These are phyloP conservation scores for Caenorhabditis angaria DNA, from an alignment of 2,888 invertebrate genomes.

Conservation along the genomic window DNA sequence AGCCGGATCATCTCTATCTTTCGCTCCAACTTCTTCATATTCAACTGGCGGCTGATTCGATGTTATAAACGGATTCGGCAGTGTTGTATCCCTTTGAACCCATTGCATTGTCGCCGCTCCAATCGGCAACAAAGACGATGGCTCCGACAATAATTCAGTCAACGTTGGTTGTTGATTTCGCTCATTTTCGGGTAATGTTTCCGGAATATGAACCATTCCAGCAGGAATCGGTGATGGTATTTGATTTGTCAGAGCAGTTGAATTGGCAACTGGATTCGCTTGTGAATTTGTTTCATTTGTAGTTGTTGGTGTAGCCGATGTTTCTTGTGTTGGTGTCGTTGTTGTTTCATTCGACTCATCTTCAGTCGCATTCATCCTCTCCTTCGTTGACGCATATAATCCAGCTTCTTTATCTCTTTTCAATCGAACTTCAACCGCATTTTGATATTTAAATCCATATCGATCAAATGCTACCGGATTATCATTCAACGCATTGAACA, in stretches of 20 bases:
- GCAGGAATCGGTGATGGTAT: slow-evolving; percentile 35
- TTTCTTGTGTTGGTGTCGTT: not conserved
- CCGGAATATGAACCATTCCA: slow-evolving; percentile 41
- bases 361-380: not conserved
- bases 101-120: slow-evolving; percentile 23
- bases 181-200: slow-evolving; percentile 37
- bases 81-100: slow-evolving; percentile 23
- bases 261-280: not conserved
- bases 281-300: slow-evolving; percentile 7
- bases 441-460: slow-evolving; percentile 38
- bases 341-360: not conserved
- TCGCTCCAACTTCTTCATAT: slow-evolving; percentile 21
- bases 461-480: slow-evolving; percentile 33
- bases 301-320: not conserved
- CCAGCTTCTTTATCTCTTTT: not conserved
- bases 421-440: slow-evolving; percentile 15
- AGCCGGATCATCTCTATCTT: slow-evolving; percentile 48
- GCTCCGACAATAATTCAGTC: slow-evolving; percentile 20
- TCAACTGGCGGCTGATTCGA: slow-evolving; percentile 30
- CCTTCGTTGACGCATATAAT: not conserved
- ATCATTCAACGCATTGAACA: slow-evolving; percentile 17
- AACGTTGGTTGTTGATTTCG: slow-evolving; percentile 21
- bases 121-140: slow-evolving; percentile 17
- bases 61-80: slow-evolving; percentile 25
- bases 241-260: slow-evolving; percentile 7